These are phyloP conservation scores for Aradophagus sp. DNA, from an alignment of 1,140 invertebrate species.

Conservation along the genomic window DNA sequence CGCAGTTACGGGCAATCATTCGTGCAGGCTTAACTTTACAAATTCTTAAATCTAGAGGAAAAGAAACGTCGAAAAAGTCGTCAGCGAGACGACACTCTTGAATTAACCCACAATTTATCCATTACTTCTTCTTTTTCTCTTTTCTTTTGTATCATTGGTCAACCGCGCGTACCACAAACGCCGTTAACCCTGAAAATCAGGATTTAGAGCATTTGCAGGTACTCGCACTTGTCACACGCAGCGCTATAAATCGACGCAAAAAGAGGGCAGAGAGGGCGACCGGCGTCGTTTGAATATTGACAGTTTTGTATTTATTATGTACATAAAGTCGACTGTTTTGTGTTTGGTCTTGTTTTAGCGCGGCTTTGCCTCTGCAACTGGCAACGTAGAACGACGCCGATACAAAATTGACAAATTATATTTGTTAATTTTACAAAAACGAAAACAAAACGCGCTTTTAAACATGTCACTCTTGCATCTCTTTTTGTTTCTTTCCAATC, in stretches of 20 bases:
- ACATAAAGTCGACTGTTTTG: neutral
- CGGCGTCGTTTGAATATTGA: constrained; percentile 17
- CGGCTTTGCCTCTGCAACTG: neutral
- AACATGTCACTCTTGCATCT: constrained; percentile 34
- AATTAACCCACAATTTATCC: constrained; percentile 44
- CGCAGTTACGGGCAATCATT: constrained; percentile 52
- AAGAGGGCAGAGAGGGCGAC: constrained; percentile 47
- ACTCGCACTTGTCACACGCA: too few species aligned
- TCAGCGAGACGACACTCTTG: constrained; percentile 42
- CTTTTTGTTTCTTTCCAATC: constrained; percentile 45
- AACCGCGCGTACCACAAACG: neutral
- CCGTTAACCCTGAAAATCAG: neutral
- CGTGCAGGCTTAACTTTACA: constrained; percentile 48
- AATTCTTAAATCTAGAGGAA: constrained; percentile 49
- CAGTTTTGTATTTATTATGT: constrained; percentile 1
- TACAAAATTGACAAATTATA: constrained; percentile 30
- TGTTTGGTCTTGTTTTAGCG: neutral
- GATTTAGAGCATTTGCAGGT: neutral
- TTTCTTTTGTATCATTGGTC: constrained; percentile 4
- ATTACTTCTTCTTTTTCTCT: constrained; percentile 13
- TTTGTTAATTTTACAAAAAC: constrained; percentile 11
- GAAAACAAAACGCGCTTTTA: constrained; percentile 22
- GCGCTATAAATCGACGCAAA: constrained; percentile 31
- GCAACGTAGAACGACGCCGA: constrained; percentile 8
- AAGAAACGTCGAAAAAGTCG: constrained; percentile 56